Evolutionary conservation across 2,888 invertebrate species (phyloP).

Genomic region (Melieria crassipennis): DNA sequence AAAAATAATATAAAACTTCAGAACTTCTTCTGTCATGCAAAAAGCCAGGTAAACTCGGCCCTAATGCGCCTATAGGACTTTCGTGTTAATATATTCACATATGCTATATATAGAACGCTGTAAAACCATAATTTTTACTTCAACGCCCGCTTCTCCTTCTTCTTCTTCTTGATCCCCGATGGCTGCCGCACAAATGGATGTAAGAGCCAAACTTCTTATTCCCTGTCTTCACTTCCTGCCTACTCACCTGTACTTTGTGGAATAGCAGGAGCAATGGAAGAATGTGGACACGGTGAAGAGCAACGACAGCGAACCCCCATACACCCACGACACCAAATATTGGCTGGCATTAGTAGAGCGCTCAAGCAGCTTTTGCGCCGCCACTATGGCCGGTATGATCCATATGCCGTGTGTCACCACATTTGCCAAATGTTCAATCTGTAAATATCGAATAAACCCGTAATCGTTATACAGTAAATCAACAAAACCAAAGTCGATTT

Average conservation of each 20-base stretch:
- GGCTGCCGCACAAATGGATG: slow-evolving; percentile 22
- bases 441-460: slow-evolving; percentile 39
- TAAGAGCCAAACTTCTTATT: slow-evolving; percentile 6
- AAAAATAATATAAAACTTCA: no score
- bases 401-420: slow-evolving; percentile 91
- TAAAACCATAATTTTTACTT: no score
- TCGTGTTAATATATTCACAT: no score
- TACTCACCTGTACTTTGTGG: slow-evolving; percentile 68
- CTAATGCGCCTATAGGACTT: no score
- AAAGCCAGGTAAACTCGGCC: no score
- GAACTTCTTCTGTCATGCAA: no score
- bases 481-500: background rate
- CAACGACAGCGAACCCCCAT: slow-evolving; percentile 84
- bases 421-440: slow-evolving; percentile 91
- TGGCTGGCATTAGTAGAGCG: slow-evolving; percentile 80
- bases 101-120: no score
- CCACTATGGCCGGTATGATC: slow-evolving; percentile 86
- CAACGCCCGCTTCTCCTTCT: no score
- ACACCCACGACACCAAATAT: slow-evolving; percentile 82
- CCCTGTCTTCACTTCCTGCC: background rate
- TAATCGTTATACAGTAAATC: background rate
- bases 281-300: slow-evolving; percentile 89
- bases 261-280: slow-evolving; percentile 89
- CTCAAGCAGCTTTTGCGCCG: slow-evolving; percentile 77
- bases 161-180: no score